A percentile compares a stretch with the other conserved stretches of the same genome.
Evolutionary conservation across 2,888 invertebrate species (phyloP).

Genomic region (Drosophila maculinotata): DNA sequence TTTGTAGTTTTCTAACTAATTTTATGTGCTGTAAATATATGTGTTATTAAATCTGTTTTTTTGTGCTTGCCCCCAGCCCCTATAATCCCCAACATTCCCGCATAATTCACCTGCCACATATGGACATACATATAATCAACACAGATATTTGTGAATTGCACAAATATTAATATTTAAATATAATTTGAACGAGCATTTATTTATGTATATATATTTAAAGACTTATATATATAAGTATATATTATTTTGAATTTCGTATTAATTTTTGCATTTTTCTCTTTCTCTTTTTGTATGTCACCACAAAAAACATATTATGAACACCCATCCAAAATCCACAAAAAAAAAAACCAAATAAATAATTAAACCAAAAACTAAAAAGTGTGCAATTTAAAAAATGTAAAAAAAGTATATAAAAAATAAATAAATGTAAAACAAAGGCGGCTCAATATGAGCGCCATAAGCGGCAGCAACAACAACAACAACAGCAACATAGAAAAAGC

Average conservation of each 20-base stretch:
- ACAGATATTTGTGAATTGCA: neutral
- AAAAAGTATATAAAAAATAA: constrained; percentile 12
- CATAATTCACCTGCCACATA: too few relatives aligned
- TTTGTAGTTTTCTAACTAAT: too few relatives aligned
- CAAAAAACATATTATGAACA: constrained; percentile 14
- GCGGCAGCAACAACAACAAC: constrained; percentile 31
- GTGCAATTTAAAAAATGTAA: constrained; percentile 30
- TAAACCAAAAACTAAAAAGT: constrained; percentile 13
- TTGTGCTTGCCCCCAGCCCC: too few relatives aligned
- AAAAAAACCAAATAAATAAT: constrained; percentile 3
- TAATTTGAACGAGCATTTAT: neutral
- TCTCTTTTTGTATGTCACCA: constrained; percentile 56
- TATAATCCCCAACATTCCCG: too few relatives aligned
- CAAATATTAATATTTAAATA: too few relatives aligned
- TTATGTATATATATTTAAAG: neutral
- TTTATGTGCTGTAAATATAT: too few relatives aligned
- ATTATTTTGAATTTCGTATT: constrained; percentile 19
- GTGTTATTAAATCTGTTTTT: too few relatives aligned
- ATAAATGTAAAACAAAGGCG: constrained; percentile 34
- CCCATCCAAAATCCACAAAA: constrained; percentile 32
- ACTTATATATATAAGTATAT: neutral
- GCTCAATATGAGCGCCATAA: constrained; percentile 65
- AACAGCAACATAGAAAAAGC: constrained; percentile 24
- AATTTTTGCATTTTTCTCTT: constrained; percentile 56
- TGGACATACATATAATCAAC: too few relatives aligned